Evolutionary conservation across 2,113 vertebrate genomes (phyloP), one percentile per base, ranked within the genome.

Genomic region (Gymnocephalus cernua): DNA sequence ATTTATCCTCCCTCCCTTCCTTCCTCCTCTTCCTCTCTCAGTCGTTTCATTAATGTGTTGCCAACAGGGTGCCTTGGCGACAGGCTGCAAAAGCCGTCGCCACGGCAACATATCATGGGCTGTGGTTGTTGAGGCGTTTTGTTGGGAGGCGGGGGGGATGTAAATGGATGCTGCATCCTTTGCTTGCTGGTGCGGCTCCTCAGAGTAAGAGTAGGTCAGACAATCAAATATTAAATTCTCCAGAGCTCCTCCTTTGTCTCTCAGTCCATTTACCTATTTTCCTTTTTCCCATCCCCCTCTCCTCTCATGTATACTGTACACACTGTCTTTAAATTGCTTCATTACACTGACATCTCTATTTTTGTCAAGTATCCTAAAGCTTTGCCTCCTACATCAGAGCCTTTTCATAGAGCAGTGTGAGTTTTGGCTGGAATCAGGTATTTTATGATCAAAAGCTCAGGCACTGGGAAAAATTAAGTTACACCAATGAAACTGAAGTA

Each of bases 41-140:
- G 41, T 77, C 83, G 58, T 85, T 85, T 69, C 85, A 86, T 82
- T 85, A 87, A 87, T 89, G 86, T 65, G 65, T 38, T 80, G 82
- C 87, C 89, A 79, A 71, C 73, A 3, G 74, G 88, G 72, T 51
- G 83, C 86, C 79, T 25, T 77, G 85, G 87, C 65, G 77, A 84
- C 89, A 61, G 88, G 74, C 77, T 75, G 81, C 87, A 82, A 75
- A 91, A 88, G 87, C 85, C 23, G 92, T 95, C 74, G 78, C 87
- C 93, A 93, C 82, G 89, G 93, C 77, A 93, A 95, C 92, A 29
- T 59, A 81, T 93, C 87, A 86, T 80, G 87, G 90, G 86, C 83
- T 85, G 77, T 63, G 21, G 86, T 70, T 75, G 74, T 75, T 19
- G 71, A 83, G 61, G 63, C 76, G 45, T 85, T 75, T 69, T 74